phyloP scores from a whole-genome alignment of 2,888 invertebrate species.

The Anarsia innoxiella region DNA sequence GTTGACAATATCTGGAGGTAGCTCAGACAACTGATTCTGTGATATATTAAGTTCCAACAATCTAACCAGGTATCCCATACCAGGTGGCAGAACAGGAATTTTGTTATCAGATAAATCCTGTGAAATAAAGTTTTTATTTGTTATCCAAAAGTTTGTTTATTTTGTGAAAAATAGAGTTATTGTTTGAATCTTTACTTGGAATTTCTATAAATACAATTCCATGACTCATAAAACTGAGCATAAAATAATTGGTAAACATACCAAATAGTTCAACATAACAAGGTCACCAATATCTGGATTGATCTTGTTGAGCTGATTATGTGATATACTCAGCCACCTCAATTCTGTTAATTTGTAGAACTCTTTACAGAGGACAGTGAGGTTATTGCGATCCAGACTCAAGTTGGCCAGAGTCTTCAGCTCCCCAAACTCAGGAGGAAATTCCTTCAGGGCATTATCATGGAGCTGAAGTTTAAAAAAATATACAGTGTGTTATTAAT shows the following conservation, averaged over 20 bases:
- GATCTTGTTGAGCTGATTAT: slow-evolving; percentile 81
- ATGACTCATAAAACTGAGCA: no score
- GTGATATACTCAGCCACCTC: slow-evolving; percentile 81
- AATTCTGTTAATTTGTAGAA: slow-evolving; percentile 83
- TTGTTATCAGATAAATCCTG: slow-evolving; percentile 89
- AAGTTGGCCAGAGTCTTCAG: slow-evolving; percentile 80
- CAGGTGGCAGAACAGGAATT: slow-evolving; percentile 82
- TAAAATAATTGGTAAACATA: no score
- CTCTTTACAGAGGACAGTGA: slow-evolving; percentile 76
- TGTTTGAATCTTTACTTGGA: no score
- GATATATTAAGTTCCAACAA: slow-evolving; percentile 83
- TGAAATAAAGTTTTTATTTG: no score
- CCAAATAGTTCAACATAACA: slow-evolving; percentile 79
- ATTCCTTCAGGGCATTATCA: slow-evolving; percentile 83
- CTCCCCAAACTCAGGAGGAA: slow-evolving; percentile 84
- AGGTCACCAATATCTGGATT: slow-evolving; percentile 85
- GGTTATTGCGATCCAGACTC: slow-evolving; percentile 81
- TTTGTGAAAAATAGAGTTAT: no score
- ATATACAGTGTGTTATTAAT: no score
- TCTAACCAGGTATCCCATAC: slow-evolving; percentile 88
- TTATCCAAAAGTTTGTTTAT: no score
- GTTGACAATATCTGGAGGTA: slow-evolving; percentile 88
- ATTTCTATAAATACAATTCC: no score
- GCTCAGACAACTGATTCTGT: slow-evolving; percentile 82
- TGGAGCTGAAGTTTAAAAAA: slow-evolving; percentile 87